Conservation (phyloP, 2,888 invertebrate genomes). For the Apamea crenata region DNA sequence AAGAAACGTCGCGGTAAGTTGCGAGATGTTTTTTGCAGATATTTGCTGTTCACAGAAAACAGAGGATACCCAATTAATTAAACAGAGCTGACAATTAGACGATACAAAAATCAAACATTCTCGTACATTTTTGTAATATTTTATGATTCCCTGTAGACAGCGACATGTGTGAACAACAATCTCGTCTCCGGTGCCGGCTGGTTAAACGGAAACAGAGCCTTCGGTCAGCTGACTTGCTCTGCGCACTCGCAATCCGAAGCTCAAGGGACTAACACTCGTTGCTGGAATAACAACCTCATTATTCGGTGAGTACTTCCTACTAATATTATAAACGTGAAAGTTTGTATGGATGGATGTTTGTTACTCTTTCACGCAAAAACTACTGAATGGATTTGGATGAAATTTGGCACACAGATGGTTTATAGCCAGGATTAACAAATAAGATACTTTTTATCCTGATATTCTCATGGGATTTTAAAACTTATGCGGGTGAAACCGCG, state of each 20-base stretch:
- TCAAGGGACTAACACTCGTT: slow-evolving; percentile 24
- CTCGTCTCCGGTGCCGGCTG: slow-evolving; percentile 80
- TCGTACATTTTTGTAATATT: neutral
- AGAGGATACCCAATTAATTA: neutral
- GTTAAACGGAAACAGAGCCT: slow-evolving; percentile 79
- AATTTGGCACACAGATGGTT: too few relatives aligned
- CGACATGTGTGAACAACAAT: slow-evolving; percentile 78
- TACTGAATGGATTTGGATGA: too few relatives aligned
- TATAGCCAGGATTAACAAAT: too few relatives aligned
- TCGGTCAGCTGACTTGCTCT: slow-evolving; percentile 84
- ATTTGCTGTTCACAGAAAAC: neutral
- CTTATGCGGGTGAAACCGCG: too few relatives aligned
- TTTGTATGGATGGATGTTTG: too few relatives aligned
- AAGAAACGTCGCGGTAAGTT: slow-evolving; percentile 53
- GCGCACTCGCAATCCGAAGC: slow-evolving; percentile 73
- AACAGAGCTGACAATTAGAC: neutral
- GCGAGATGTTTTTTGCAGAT: neutral
- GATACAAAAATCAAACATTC: neutral
- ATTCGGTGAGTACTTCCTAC: slow-evolving; percentile 25
- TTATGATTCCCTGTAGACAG: slow-evolving; percentile 72
- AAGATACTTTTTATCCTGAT: too few relatives aligned
- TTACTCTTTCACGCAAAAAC: too few relatives aligned
- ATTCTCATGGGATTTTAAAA: too few relatives aligned
- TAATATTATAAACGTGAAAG: too few relatives aligned
- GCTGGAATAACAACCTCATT: slow-evolving; percentile 37